Evolutionary conservation across 1,140 invertebrate genomes (phyloP).

Genomic region (Calliphora vicina): DNA sequence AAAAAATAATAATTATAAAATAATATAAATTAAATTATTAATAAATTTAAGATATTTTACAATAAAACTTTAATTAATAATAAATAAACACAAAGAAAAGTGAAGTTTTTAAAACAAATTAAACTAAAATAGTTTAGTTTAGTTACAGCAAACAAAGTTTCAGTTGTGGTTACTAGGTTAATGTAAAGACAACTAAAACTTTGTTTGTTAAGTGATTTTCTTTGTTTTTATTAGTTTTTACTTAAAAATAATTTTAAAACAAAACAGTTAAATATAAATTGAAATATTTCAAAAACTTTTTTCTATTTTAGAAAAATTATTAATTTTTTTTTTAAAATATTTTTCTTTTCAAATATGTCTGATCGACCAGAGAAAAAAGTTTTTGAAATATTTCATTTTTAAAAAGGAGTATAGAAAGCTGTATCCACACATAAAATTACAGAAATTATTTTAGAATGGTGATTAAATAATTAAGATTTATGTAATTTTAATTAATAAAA

Average conservation of each 20-base stretch:
- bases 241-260: neutral
- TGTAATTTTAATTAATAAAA: neutral
- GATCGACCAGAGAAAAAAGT: neutral
- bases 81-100: neutral
- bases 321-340: neutral
- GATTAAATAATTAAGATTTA: slow-evolving; percentile 41
- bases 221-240: too few relatives aligned
- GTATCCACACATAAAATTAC: slow-evolving; percentile 60
- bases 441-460: slow-evolving; percentile 63
- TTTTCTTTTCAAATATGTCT: too few relatives aligned
- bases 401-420: slow-evolving; percentile 50
- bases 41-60: neutral
- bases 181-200: too few relatives aligned
- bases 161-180: too few relatives aligned
- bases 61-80: neutral
- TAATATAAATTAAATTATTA: neutral
- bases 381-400: neutral
- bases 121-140: too few relatives aligned
- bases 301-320: neutral
- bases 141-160: neutral
- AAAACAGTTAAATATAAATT: neutral
- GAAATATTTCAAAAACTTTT: neutral
- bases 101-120: neutral
- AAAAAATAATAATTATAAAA: neutral
- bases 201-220: too few relatives aligned